Evolutionary conservation across 2,113 vertebrate species (phyloP), one percentile per base, ranked within the genome.

Genomic region (Zapornia atra): DNA sequence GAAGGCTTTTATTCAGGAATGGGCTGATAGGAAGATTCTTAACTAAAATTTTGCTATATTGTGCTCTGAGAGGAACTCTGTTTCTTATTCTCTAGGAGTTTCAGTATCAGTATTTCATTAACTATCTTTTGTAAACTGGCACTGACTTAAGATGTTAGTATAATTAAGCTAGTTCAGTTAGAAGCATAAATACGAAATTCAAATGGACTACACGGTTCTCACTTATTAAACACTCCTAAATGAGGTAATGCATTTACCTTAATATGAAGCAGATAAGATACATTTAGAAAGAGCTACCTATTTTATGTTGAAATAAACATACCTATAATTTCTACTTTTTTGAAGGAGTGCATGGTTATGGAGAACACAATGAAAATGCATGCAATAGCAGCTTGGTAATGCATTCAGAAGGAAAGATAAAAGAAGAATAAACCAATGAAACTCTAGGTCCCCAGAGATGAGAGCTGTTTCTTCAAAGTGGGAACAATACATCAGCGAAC

Each of bases 81-180:
- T 70, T 93, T 20, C 46, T 84, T 91, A 75, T 94, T 95, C 88
- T 95, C 80, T 60, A 68, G 77, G 83, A 95, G 38, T 81, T 77
- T 57, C 53, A 84, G 88, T 94, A 94, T 75, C 56, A 78, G 65
- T 79, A 87, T 90, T 94, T 85, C 78, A 94, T 95, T 94, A 97
- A 65, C 48, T 38, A 57, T 53, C 80, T 94, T 97, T 94, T 94
- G 82, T 88, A 86, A 92, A 63, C 0, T 0, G 59, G 44, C 50
- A 77, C 31, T 82, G 73, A 75, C 51, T 95, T 93, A 71, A 90
- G 54, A 90, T 46, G 12, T 82, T 77, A 48, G 31, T 11, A 72
- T 90, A 94, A 95, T 95, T 86, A 87, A 89, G 51, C 26, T 86
- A 69, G 57, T 90, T 79, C 2, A 1, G 38, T 40, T 29, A 53